These are phyloP conservation scores for Onthophagus sagittarius DNA, from an alignment of 2,888 invertebrate genomes.

Conservation along the genomic window DNA sequence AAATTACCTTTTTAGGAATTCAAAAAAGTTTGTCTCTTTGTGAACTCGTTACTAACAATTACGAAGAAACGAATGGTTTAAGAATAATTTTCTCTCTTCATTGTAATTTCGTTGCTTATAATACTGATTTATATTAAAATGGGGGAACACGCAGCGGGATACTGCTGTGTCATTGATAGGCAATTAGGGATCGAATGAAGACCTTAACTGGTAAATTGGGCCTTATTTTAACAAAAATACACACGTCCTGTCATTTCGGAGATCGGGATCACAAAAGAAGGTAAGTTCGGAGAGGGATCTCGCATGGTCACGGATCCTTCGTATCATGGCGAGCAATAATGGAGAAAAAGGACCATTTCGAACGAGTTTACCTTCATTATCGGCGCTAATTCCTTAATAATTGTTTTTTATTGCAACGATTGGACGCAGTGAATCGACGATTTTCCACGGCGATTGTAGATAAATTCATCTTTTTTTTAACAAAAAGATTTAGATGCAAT, in stretches of 20 bases:
- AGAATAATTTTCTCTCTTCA: too few species aligned
- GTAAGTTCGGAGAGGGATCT: not conserved
- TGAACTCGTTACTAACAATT: too few species aligned
- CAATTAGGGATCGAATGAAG: constrained; percentile 31
- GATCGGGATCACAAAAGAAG: constrained; percentile 14
- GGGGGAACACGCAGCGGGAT: constrained; percentile 19
- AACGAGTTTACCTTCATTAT: not conserved
- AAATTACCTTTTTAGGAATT: too few species aligned
- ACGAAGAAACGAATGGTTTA: too few species aligned
- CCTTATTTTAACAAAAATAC: constrained; percentile 23
- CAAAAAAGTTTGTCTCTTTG: too few species aligned
- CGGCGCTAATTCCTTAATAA: constrained; percentile 8
- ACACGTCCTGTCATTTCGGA: constrained; percentile 20
- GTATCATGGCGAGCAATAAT: constrained; percentile 1
- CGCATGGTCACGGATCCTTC: not conserved
- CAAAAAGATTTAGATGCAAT: not conserved
- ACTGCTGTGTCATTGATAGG: constrained; percentile 31
- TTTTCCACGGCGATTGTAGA: not conserved
- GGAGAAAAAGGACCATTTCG: not conserved
- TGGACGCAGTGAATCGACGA: not conserved
- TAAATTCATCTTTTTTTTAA: not conserved
- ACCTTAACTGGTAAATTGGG: constrained; percentile 31
- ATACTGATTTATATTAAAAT: constrained; percentile 21
- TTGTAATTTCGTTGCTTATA: too few species aligned
- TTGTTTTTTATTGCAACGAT: constrained; percentile 1